Evolutionary conservation across 2,797 vertebrate species (phyloP), one percentile per base, ranked within the genome.

Genomic region (Chelon labrosus): DNA sequence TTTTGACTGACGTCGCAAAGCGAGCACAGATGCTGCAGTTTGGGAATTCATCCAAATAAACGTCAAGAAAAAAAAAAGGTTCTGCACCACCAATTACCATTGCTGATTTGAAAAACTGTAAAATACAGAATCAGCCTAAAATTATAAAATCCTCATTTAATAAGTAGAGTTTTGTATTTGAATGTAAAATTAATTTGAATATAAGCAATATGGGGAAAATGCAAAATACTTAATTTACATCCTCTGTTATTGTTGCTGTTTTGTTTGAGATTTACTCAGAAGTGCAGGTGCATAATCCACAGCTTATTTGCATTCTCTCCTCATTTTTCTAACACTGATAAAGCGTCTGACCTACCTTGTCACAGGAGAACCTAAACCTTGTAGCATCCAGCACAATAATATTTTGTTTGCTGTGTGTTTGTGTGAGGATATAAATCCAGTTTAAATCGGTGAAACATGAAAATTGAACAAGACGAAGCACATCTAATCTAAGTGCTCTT

Each of bases 1-100:
- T 70, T 53, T 50, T 80, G 69, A 86, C 55, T 75, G 80, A 70
- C 77, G 68, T 83, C 64, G 78, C 52, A 77, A 60, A 70, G 63
- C 70, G 13, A 22, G 27, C 54, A 35, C 74, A 84, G 54, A 75
- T 77, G 65, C 79, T 68, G 70, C 70, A 42, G 39, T 67, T 41
- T 67, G 70, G 67, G 79, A 84, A 63, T 75, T 69, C 53, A 62
- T 75, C 47, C 67, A 69, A 73, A 16, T 52, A 35, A 61, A n/a
- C 46, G 5, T 69, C 60, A 19, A 22, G 10, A 62, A 73, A 68
- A 25, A 19, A 22, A 22, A 62, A 73, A 68, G 31, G 22, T 31
- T 73, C 35, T 65, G 67, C 52, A 16, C 19, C 27, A 60, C 39
- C 27, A 64, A 70, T 79, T 72, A 70, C 17, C 16, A 75, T 38